phyloP scores from a whole-genome alignment of 2,888 invertebrate genomes.

The Scaptomyza flava region DNA sequence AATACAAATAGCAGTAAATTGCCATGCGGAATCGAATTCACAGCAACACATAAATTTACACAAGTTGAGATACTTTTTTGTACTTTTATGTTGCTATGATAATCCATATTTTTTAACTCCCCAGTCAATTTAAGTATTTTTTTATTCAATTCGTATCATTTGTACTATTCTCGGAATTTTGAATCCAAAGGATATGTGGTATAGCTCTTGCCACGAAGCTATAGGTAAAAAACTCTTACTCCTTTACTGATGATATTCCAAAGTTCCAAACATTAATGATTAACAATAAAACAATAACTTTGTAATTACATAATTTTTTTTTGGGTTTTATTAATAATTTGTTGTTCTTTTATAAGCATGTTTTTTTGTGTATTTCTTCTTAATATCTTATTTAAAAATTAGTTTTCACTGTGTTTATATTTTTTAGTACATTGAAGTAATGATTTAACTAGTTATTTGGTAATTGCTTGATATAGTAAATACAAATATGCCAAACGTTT shows the following conservation, averaged over 20 bases:
- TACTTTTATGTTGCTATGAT: background rate
- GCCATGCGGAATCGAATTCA: slow-evolving; percentile 9
- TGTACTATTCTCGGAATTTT: too few relatives aligned
- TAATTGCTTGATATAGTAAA: slow-evolving; percentile 58
- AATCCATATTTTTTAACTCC: background rate
- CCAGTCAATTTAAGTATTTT: background rate
- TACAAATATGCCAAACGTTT: slow-evolving; percentile 19
- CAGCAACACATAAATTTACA: background rate
- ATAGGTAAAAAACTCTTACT: background rate
- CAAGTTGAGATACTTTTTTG: background rate
- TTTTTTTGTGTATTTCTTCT: slow-evolving; percentile 41
- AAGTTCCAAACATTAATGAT: background rate
- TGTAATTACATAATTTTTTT: slow-evolving; percentile 24
- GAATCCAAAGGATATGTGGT: too few relatives aligned
- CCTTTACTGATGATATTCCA: background rate
- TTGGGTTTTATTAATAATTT: slow-evolving; percentile 39
- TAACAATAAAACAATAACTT: background rate
- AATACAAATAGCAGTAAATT: slow-evolving; percentile 38
- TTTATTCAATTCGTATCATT: too few relatives aligned
- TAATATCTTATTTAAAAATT: slow-evolving; percentile 42
- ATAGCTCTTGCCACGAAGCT: too few relatives aligned
- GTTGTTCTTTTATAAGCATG: slow-evolving; percentile 47
- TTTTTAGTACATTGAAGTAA: slow-evolving; percentile 64
- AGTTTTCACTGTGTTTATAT: slow-evolving; percentile 59
- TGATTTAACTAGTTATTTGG: slow-evolving; percentile 78